Evolutionary conservation across 2,797 vertebrate genomes (phyloP).

Genomic region (Darevskia nairensis): DNA sequence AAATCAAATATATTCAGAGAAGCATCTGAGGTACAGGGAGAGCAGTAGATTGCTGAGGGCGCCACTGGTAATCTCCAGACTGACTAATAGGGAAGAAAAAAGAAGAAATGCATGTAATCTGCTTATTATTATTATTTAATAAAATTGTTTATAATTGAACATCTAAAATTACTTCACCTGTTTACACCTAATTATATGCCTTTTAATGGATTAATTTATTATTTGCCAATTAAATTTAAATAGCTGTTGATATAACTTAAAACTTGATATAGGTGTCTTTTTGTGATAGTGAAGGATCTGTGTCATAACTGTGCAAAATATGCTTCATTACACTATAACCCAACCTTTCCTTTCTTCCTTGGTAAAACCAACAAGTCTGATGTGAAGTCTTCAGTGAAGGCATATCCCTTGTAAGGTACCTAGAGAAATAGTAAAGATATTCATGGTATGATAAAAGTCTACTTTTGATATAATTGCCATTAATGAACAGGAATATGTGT

Average conservation of each 20-base stretch:
- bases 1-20: conserved; percentile 28
- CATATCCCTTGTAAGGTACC: conserved; percentile 16
- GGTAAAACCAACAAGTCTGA: conserved; percentile 27
- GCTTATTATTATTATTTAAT: too few relatives aligned
- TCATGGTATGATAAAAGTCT: neutral
- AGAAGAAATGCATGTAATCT: neutral
- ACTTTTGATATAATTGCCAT: neutral
- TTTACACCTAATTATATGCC: neutral
- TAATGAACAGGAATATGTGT: neutral
- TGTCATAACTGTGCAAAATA: neutral
- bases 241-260: neutral
- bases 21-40: conserved; percentile 21
- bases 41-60: conserved; percentile 30
- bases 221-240: neutral
- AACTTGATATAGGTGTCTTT: neutral
- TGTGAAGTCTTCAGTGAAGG: conserved; percentile 35
- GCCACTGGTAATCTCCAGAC: conserved; percentile 12
- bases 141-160: too few relatives aligned
- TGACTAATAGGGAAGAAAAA: neutral
- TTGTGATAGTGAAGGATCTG: neutral
- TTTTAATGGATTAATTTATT: neutral
- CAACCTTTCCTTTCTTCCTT: conserved; percentile 22
- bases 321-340: neutral
- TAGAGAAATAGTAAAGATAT: conserved; percentile 19
- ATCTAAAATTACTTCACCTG: too few relatives aligned